These are phyloP conservation scores for Siderastrea radians DNA, from an alignment of 92 coral and sea anemone species.

Conservation along the genomic window DNA sequence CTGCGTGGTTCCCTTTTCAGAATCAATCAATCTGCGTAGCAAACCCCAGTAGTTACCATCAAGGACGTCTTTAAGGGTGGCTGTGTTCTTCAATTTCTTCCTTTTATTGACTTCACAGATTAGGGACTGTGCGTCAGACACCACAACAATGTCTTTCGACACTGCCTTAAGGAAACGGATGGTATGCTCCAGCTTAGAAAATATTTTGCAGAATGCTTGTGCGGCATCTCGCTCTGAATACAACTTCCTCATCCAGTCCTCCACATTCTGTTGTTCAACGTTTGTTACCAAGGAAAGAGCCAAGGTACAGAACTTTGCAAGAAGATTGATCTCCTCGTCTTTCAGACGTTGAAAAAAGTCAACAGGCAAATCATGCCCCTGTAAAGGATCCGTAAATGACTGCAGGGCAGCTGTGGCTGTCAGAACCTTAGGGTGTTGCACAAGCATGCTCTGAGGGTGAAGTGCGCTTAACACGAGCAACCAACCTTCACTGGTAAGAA, in stretches of 20 bases:
- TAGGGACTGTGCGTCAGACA: conserved; percentile 24
- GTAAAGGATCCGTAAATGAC: background rate
- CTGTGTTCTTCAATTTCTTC: conserved; percentile 5
- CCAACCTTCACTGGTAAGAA: conserved; percentile 1
- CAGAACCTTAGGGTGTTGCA: background rate
- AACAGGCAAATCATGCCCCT: background rate
- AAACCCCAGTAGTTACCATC: conserved; percentile 77
- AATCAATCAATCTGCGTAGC: conserved; percentile 41
- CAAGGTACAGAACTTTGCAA: conserved; percentile 24
- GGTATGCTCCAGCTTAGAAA: conserved; percentile 43
- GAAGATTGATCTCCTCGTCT: background rate
- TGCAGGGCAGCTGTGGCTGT: background rate
- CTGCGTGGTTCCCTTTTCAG: conserved; percentile 38
- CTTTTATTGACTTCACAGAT: conserved; percentile 37
- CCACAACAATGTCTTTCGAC: background rate
- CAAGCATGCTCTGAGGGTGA: conserved; percentile 3
- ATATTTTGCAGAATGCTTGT: background rate
- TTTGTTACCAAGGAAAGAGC: background rate
- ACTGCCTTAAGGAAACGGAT: conserved; percentile 40
- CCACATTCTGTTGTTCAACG: background rate
- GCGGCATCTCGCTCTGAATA: background rate
- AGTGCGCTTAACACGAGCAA: conserved; percentile 13
- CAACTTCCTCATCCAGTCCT: conserved; percentile 25
- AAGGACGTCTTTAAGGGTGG: conserved; percentile 44
- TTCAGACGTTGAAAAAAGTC: background rate